Evolutionary conservation across 2,888 invertebrate species (phyloP), one percentile per base, ranked within the genome.

Genomic region (Gerris lacustris): DNA sequence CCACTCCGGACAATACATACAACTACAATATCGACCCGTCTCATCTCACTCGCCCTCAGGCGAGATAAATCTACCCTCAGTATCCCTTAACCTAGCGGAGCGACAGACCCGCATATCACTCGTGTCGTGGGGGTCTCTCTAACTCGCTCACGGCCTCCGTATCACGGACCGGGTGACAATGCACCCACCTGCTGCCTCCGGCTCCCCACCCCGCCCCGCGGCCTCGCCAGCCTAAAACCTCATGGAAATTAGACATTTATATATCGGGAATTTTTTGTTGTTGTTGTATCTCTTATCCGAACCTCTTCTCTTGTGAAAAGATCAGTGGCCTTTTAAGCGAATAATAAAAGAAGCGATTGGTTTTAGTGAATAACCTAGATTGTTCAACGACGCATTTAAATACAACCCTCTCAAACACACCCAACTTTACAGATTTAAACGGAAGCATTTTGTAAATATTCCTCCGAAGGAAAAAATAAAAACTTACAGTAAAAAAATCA

Each of bases 221-320:
- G 31, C 55, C 55, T 11, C 6, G 47, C 47, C 55, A 15, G 55
- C 55, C 55, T 55, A 55, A 55, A 55, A 55, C 55, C 55, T 55
- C 55, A 55, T 55, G 55, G 55, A 55, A 55, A 55, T 55, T 55
- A 55, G 55, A 15, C 55, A 55, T 55, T 55, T 55, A 55, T 55
- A 55, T 15, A 55, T 55, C 55, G 55, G 55, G 55, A 55, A 11
- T 55, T 55, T 55, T 55, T 55, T 31, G 31, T 31, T 31, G 31
- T 31, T 31, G 31, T 31, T 31, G 31, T 31, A 31, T 31, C 31
- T 31, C 31, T 31, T 55, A 55, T 15, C 9, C 55, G 11, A 55
- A 55, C 1, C 15, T 47, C 55, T 55, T 5, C 5, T 55, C 55
- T 11, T 2, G 15, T 11, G 2, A 5, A 55, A 55, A 55, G 55